Percentiles rank a stretch among this genome's conserved stretches.
Conservation (phyloP, 2,113 vertebrate species). For the Rhombomys opimus region DNA sequence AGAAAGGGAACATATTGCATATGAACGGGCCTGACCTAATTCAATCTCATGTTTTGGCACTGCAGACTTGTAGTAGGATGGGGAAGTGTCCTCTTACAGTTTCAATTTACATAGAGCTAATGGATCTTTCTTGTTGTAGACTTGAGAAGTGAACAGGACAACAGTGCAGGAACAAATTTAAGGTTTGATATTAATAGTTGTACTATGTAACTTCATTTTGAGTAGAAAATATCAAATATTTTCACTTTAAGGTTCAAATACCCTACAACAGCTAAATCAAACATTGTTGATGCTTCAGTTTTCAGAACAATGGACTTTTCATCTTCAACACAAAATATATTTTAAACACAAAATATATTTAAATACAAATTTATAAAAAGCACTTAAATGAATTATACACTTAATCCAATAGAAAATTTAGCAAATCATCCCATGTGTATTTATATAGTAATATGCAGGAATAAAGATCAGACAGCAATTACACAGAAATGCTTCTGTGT, state of each 20-base stretch:
- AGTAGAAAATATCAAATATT: not conserved
- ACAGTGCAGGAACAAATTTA: not conserved
- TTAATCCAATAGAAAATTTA: not conserved
- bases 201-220: not conserved
- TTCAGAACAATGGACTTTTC: not conserved
- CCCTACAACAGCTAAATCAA: not conserved
- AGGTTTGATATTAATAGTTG: not conserved
- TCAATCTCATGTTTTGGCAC: not conserved
- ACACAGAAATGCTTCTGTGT: not conserved
- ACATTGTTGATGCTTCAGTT: not conserved
- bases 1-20: not conserved
- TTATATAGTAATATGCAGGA: not conserved
- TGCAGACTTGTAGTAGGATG: not conserved
- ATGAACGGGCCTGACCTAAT: not conserved
- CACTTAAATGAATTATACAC: not conserved
- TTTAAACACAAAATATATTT: not conserved
- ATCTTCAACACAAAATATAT: not conserved
- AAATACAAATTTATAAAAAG: conserved; percentile 16
- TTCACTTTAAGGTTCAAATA: not conserved
- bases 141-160: not conserved
- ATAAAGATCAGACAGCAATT: conserved; percentile 39
- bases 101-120: not conserved
- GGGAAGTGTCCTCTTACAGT: not conserved
- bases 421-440: not conserved
- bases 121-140: not conserved